Evolutionary conservation across 2,113 vertebrate genomes (phyloP).

Genomic region (Podarcis raffonei): DNA sequence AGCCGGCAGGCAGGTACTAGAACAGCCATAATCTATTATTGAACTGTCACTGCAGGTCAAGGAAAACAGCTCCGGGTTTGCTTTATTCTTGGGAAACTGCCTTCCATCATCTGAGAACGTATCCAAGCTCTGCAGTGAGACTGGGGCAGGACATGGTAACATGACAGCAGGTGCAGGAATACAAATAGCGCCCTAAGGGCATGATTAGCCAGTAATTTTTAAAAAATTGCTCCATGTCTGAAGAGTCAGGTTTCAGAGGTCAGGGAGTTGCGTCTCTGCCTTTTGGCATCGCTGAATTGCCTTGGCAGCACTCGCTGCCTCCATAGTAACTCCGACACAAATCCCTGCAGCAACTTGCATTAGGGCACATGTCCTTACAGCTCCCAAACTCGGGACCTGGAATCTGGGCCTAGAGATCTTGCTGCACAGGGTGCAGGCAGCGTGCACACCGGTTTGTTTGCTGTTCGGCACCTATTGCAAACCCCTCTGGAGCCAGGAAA

Average conservation of each 20-base stretch:
- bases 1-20: neutral
- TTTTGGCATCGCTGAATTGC: neutral
- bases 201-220: neutral
- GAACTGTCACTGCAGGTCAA: neutral
- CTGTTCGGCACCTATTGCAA: neutral
- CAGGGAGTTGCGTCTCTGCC: neutral
- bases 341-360: neutral
- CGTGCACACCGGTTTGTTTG: neutral
- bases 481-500: neutral
- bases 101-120: neutral
- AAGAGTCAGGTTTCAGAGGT: slow-evolving; percentile 13
- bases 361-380: neutral
- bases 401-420: neutral
- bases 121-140: neutral
- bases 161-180: neutral
- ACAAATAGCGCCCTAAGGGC: slow-evolving; percentile 5
- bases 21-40: slow-evolving; percentile 20
- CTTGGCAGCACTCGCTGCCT: neutral
- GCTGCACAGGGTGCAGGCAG: no score
- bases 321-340: neutral
- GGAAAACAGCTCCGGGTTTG: neutral
- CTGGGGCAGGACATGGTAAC: neutral
- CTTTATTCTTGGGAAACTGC: neutral
- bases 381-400: neutral
- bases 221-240: neutral